Evolutionary conservation across 2,113 vertebrate genomes (phyloP).

Genomic region (Dicerorhinus sumatrensis): DNA sequence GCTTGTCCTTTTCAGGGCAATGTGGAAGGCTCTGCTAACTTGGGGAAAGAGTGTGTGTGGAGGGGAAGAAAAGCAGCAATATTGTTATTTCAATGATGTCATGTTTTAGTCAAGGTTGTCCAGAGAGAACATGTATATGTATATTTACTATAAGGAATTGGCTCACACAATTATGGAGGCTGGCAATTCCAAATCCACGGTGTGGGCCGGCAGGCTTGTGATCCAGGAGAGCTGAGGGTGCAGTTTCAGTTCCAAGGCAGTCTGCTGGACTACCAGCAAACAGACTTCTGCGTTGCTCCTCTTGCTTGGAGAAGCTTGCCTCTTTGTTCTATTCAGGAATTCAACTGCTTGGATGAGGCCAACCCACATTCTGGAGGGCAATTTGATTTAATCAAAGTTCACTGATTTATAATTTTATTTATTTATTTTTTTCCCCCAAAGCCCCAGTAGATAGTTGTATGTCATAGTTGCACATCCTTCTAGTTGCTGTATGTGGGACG

Average conservation of each 20-base stretch:
- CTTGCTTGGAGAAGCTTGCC: no score
- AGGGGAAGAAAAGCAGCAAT: neutral
- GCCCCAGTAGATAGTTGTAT: no score
- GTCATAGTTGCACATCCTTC: no score
- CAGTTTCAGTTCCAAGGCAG: neutral
- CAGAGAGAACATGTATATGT: neutral
- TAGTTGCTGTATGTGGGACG: no score
- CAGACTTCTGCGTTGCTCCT: neutral
- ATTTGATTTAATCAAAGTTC: neutral
- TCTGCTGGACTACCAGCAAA: neutral
- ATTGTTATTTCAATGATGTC: neutral
- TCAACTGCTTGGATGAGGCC: neutral
- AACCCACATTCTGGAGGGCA: neutral
- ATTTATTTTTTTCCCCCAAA: no score
- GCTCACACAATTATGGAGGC: neutral
- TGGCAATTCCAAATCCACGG: neutral
- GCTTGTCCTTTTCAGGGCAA: neutral
- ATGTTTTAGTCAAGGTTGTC: neutral
- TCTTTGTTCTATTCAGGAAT: neutral
- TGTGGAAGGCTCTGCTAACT: neutral
- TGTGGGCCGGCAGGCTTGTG: neutral
- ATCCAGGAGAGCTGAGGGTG: neutral
- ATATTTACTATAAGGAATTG: neutral
- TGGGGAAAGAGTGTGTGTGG: neutral
- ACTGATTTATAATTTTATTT: no score